Evolutionary conservation across 2,797 vertebrate species (phyloP), one percentile per base, ranked within the genome.

Genomic region (Trichosurus vulpecula): DNA sequence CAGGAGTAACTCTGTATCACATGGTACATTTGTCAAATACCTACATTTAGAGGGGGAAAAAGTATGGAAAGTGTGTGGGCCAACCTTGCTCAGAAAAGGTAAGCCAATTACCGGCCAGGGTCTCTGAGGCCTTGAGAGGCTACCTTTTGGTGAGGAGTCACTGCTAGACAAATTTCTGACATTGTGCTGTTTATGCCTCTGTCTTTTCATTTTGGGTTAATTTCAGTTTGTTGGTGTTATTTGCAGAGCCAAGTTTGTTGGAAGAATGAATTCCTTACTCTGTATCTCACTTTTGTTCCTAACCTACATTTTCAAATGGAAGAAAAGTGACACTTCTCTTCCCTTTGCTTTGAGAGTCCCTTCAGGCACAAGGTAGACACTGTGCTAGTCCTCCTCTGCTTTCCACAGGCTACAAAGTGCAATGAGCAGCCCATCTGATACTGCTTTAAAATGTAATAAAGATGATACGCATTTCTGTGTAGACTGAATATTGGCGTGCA

Each of bases 401-500:
- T 96, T 96, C 54, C 54, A 12, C 31, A 96, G 89, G 91, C 94
- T 96, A 95, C 4, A 27, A 96, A 95, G 94, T 96, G 29, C 6
- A 93, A 41, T n/a, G 90, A 95, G 89, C 81, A 91, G 92, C 54
- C 51, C 47, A 58, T 93, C 55, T 95, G 90, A 93, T 97, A 92
- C 91, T 90, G 66, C 66, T 47, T n/a, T 81, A 61, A 51, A n/a
- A 51, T 92, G 91, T 96, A 95, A 96, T 97, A 96, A 95, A 94
- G 94, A 96, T 95, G 91, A 96, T 94, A 91, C 51, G 95, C 16
- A 92, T 19, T 94, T 66, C 51, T 90, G 74, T 74, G 87, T 41
- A 93, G 87, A 96, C 95, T 92, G 97, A 97, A 96, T 55, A 94
- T 10, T 81, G 92, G 94, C 92, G 90, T 94, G 53, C 58, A 96